phyloP scores from a whole-genome alignment of 2,113 vertebrate species.

The Microcebus lehilahytsara region DNA sequence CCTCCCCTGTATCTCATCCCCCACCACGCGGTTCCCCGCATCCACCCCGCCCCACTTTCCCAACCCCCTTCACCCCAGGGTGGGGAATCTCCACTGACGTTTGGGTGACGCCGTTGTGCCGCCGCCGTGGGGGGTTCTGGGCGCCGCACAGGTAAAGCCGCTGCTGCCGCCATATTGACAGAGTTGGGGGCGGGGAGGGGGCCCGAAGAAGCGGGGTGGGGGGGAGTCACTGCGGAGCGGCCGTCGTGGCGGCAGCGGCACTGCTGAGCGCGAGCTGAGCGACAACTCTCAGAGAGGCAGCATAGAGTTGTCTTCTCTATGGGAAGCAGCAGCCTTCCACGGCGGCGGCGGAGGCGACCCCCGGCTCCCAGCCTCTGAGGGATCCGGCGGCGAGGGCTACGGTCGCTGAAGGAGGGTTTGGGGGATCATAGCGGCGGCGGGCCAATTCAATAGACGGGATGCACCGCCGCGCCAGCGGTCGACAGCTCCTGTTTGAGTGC shows the following conservation, averaged over 20 bases:
- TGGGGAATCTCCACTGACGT: slow-evolving; percentile 72
- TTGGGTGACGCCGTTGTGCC: slow-evolving; percentile 56
- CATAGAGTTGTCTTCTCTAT: slow-evolving; percentile 44
- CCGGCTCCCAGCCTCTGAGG: background rate
- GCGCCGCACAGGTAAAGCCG: slow-evolving; percentile 66
- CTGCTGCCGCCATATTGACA: slow-evolving; percentile 69
- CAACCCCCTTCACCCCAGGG: background rate
- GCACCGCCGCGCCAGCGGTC: slow-evolving; percentile 4
- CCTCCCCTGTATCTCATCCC: background rate
- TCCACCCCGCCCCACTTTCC: background rate
- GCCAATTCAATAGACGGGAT: slow-evolving; percentile 17
- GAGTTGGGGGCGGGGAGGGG: background rate
- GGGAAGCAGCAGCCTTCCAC: slow-evolving; percentile 10
- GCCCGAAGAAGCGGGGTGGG: background rate
- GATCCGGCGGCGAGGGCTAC: background rate
- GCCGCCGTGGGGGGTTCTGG: slow-evolving; percentile 2
- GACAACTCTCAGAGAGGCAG: slow-evolving; percentile 3
- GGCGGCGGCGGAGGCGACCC: background rate
- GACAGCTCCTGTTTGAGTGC: slow-evolving; percentile 72
- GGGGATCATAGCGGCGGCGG: background rate
- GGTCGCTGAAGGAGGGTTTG: background rate
- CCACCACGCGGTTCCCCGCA: background rate
- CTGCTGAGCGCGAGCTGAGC: slow-evolving; percentile 25
- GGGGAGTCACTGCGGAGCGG: background rate
- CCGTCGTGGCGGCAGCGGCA: background rate